Evolutionary conservation across 1,140 invertebrate genomes (phyloP).

Genomic region (Globodera rostochiensis): DNA sequence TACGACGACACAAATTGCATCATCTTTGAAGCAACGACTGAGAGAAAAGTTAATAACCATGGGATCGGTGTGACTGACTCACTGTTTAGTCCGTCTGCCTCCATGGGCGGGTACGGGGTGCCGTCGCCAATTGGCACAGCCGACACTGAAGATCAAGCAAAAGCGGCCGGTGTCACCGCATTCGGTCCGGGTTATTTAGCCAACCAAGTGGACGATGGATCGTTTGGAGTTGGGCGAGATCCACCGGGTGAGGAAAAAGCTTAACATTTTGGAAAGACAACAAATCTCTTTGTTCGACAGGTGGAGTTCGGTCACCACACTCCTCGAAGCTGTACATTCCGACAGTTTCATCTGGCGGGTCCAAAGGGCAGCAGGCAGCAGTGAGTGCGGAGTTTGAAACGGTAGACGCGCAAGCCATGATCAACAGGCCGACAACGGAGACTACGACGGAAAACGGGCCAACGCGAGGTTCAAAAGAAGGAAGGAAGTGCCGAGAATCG

Average conservation of each 20-base stretch:
- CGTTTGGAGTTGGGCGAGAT: background rate
- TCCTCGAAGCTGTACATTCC: background rate
- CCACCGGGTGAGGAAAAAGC: slow-evolving; percentile 12
- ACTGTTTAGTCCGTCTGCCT: background rate
- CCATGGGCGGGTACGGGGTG: background rate
- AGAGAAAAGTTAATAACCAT: background rate
- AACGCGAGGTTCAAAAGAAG: slow-evolving; percentile 3
- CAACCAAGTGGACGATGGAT: slow-evolving; percentile 19
- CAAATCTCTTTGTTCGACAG: too few species aligned
- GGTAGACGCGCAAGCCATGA: slow-evolving; percentile 48
- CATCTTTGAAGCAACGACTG: background rate
- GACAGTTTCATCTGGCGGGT: background rate
- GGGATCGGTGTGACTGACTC: too few species aligned
- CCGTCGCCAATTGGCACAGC: background rate
- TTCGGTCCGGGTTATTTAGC: slow-evolving; percentile 10
- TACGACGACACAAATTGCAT: background rate
- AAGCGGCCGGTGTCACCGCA: slow-evolving; percentile 9
- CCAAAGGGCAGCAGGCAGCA: slow-evolving; percentile 33
- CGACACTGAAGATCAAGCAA: background rate
- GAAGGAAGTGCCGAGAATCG: background rate
- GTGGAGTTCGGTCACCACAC: background rate
- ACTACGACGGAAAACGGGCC: slow-evolving; percentile 9
- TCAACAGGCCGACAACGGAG: background rate
- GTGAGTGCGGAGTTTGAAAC: slow-evolving; percentile 61
- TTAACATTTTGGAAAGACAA: too few species aligned